Evolutionary conservation across 2,888 invertebrate species (phyloP).

Genomic region (Drosophila rellima): DNA sequence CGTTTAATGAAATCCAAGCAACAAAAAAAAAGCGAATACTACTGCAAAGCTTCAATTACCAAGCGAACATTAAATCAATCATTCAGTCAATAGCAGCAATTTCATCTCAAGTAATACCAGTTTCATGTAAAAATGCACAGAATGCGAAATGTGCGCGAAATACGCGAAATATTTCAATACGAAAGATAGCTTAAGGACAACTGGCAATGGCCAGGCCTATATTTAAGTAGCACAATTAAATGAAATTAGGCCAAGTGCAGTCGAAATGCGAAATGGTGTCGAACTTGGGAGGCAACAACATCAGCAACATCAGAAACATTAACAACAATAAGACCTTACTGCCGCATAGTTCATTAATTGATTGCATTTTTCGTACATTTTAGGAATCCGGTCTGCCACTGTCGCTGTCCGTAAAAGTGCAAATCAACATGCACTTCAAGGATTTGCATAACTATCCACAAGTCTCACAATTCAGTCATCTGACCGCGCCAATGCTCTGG

Average conservation of each 20-base stretch:
- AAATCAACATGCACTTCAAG: slow-evolving; percentile 94
- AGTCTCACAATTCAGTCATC: slow-evolving; percentile 89
- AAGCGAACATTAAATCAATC: slow-evolving; percentile 40
- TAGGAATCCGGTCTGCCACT: slow-evolving; percentile 92
- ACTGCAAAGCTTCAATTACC: slow-evolving; percentile 23
- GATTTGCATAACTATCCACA: slow-evolving; percentile 89
- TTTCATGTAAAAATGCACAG: slow-evolving; percentile 28
- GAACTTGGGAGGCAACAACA: slow-evolving; percentile 39
- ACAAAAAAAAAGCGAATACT: slow-evolving; percentile 5
- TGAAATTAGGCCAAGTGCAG: slow-evolving; percentile 68
- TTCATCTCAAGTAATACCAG: slow-evolving; percentile 50
- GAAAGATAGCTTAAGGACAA: slow-evolving; percentile 40
- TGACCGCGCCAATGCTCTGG: slow-evolving; percentile 93
- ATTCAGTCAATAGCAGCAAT: slow-evolving; percentile 49
- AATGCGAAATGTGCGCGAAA: slow-evolving; percentile 8
- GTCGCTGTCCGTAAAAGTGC: slow-evolving; percentile 92
- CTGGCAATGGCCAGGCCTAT: slow-evolving; percentile 44
- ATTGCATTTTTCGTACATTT: slow-evolving; percentile 58
- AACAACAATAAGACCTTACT: slow-evolving; percentile 18
- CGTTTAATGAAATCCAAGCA: slow-evolving; percentile 6
- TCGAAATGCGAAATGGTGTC: slow-evolving; percentile 53
- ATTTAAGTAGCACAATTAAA: slow-evolving; percentile 53
- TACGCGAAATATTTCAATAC: slow-evolving; percentile 12
- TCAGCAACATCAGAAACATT: slow-evolving; percentile 5
- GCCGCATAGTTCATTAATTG: slow-evolving; percentile 40